A percentile compares a stretch with the other conserved stretches of the same genome.
Evolutionary conservation across 2,797 vertebrate genomes (phyloP).

Genomic region (Etheostoma perlongum): DNA sequence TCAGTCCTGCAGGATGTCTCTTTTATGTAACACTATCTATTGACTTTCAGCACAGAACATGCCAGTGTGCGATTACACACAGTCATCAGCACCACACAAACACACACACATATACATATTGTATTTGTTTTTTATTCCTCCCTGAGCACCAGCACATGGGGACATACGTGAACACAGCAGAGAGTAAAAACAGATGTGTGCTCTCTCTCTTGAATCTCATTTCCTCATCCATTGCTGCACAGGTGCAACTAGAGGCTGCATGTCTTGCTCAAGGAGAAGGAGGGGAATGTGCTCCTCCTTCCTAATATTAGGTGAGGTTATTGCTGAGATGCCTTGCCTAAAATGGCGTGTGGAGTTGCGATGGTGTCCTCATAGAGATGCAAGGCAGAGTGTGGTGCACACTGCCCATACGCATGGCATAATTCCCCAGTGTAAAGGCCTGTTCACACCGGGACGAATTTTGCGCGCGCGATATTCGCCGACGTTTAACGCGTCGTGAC

Average conservation of each 20-base stretch:
- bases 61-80: conserved; percentile 21
- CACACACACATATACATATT: not conserved
- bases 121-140: no score
- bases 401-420: conserved; percentile 23
- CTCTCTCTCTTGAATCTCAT: conserved; percentile 44
- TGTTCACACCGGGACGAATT: no score
- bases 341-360: conserved; percentile 43
- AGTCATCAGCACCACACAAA: conserved; percentile 41
- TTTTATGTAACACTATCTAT: not conserved
- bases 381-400: conserved; percentile 11
- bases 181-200: conserved; percentile 29
- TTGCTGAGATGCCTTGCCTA: conserved; percentile 47
- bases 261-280: conserved; percentile 65
- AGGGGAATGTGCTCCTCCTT: conserved; percentile 33
- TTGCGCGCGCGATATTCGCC: no score
- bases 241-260: conserved; percentile 63
- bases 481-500: no score
- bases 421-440: conserved; percentile 30
- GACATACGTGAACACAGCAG: conserved; percentile 63
- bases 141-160: conserved; percentile 62
- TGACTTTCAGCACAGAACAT: conserved; percentile 38
- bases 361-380: conserved; percentile 26
- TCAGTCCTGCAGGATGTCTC: not conserved
- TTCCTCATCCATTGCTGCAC: conserved; percentile 63
- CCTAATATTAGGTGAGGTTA: conserved; percentile 48